Evolutionary conservation across 2,888 invertebrate genomes (phyloP), one percentile per base, ranked within the genome.

Genomic region (Macrophya alboannulata): DNA sequence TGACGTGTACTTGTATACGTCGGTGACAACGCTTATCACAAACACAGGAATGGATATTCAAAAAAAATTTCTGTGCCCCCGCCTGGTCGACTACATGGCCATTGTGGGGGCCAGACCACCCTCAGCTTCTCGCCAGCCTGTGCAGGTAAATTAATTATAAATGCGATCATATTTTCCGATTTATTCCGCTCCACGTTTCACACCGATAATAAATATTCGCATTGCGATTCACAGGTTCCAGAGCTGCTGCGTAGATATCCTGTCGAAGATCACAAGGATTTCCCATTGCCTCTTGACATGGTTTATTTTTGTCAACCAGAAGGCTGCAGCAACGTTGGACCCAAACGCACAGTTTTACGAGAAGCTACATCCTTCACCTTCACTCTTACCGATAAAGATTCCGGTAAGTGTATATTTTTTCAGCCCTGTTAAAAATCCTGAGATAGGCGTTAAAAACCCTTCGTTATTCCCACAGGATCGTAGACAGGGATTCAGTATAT

Each of bases 301-400:
- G 99, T 99, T 43, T 99, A 99, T 94, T 99, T 99, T 95, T 99
- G 99, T 92, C 99, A 99, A 94, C 99, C 99, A 1, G 99, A 99
- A 94, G 99, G 99, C 85, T 99, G 99, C 94, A 97, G 97, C 87
- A 97, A 97, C 87, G 97, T 98, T 87, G 98, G 98, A 17, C 98
- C 98, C 9, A 96, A 98, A 90, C 96, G 97, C 87, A 97, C 97
- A 31, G 96, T 97, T 59, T 95, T 97, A 77, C 95, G 99, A 86
- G 99, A 99, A 94, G 97, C 98, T 83, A 97, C 98, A 45, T 99
- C 99, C 21, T 99, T 99, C 94, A 99, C 99, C 21, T 99, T 99
- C 94, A 98, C 98, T 10, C 95, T 99, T 89, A 99, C 99, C 31
- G 99, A 99, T 93, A 99, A 99, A 94, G 99, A 99, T 94, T 99